Evolutionary conservation across 2,797 vertebrate genomes (phyloP), one percentile per base, ranked within the genome.

Genomic region (Alfaro cultratus): DNA sequence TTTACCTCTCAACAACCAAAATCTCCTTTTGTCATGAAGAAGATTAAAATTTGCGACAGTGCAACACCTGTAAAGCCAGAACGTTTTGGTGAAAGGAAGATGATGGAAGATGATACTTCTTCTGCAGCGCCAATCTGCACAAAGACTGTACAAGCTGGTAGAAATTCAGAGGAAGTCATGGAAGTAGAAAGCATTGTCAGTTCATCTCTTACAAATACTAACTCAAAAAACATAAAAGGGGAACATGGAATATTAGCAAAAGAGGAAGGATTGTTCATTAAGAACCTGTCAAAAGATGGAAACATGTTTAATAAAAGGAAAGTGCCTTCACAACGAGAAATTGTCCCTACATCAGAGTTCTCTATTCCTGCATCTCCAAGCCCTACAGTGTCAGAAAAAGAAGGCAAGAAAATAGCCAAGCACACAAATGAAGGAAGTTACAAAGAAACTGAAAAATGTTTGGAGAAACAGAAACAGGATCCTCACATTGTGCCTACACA

Each of bases 1-100:
- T 92, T 90, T 0, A 88, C 84, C 6, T 92, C 94, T 36, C 87
- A 93, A 0, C 81, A 87, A 70, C 79, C 12, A 0, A 97, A 97
- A 91, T 96, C 96, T 67, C 95, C 94, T 18, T 91, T 95, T 41
- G 95, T 95, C 71, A 98, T 97, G 91, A 99, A 97, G 95, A 99
- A 98, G 87, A 98, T 94, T 75, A 94, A 91, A 72, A 94, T 95
- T 75, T 93, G 90, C 6, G 94, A 86, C 79, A 88, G 83, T 75
- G 83, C 80, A 49, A 91, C 90, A 83, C 36, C 76, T 51, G 64
- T 71, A 31, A 91, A 91, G 80, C 64, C 79, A 62, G 88, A 92
- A 23, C 18, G 31, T 39, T 73, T 81, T 46, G 87, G 86, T 23
- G 91, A 92, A 31, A 91, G 73, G 55, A 87, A 21, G 2, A 11